Conservation (phyloP, 2,113 vertebrate genomes). For the Halichoerus grypus region DNA sequence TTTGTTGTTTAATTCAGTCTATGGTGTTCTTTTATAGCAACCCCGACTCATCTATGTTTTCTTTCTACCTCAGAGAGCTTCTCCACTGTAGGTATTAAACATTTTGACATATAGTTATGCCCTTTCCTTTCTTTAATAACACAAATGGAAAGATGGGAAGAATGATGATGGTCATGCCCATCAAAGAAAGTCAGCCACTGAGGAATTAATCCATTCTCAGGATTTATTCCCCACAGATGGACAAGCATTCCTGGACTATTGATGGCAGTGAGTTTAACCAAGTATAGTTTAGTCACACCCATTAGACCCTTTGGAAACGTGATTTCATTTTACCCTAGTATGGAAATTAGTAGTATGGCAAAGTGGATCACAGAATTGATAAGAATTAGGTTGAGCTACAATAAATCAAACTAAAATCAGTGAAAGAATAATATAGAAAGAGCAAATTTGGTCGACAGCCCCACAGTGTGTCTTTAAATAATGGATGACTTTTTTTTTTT, state of each 20-base stretch:
- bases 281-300: neutral
- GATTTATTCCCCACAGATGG: neutral
- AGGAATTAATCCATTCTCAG: neutral
- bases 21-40: neutral
- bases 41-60: neutral
- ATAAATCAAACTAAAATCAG: constrained; percentile 4
- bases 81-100: neutral
- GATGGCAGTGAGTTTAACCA: neutral
- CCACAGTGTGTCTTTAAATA: neutral
- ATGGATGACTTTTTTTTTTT: neutral
- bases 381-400: neutral
- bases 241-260: neutral
- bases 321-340: constrained; percentile 51
- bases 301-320: constrained; percentile 19
- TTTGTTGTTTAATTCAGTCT: neutral
- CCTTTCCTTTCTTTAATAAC: neutral
- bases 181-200: neutral
- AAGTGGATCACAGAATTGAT: constrained; percentile 34
- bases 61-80: neutral
- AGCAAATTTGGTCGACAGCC: neutral
- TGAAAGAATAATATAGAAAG: constrained; percentile 13
- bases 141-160: neutral
- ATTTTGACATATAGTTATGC: neutral
- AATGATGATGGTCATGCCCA: neutral
- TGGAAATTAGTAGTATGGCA: neutral